Evolutionary conservation across 2,888 invertebrate genomes (phyloP).

Genomic region (Flexamia atlantica): DNA sequence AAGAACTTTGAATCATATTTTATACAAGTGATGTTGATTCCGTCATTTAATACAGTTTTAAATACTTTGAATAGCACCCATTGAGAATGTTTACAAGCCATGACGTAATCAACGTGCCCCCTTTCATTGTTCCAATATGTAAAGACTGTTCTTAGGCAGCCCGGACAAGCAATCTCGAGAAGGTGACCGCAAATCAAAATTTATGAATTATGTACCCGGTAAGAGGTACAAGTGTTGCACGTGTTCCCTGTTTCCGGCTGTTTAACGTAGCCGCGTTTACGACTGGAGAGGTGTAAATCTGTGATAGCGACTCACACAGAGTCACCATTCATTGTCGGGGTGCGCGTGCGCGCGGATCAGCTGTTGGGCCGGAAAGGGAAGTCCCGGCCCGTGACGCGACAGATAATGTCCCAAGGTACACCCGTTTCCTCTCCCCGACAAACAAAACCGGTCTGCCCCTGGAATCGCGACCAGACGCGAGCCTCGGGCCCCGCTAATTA

Average conservation of each 20-base stretch:
- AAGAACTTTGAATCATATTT: too few species aligned
- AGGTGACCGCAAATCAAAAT: too few species aligned
- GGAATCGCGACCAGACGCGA: slow-evolving; percentile 22
- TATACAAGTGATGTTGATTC: too few species aligned
- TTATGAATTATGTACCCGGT: too few species aligned
- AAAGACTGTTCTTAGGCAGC: too few species aligned
- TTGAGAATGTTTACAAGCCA: too few species aligned
- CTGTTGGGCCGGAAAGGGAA: slow-evolving; percentile 58
- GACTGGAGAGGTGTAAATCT: slow-evolving; percentile 16
- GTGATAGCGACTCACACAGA: slow-evolving; percentile 37
- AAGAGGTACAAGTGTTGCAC: neutral
- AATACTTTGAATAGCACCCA: too few species aligned
- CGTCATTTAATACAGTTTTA: too few species aligned
- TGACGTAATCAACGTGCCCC: too few species aligned
- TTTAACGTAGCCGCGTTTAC: neutral
- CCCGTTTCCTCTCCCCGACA: slow-evolving; percentile 58
- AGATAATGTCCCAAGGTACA: slow-evolving; percentile 60
- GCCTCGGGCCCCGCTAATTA: slow-evolving; percentile 38
- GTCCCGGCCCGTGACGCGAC: slow-evolving; percentile 58
- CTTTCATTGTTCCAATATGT: too few species aligned
- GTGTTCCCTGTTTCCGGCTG: neutral
- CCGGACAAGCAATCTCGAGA: too few species aligned
- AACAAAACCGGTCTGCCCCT: slow-evolving; percentile 50
- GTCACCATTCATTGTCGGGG: slow-evolving; percentile 30
- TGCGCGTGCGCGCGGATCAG: slow-evolving; percentile 49